Conservation (phyloP, 2,113 vertebrate species). For the Sceloporus undulatus region DNA sequence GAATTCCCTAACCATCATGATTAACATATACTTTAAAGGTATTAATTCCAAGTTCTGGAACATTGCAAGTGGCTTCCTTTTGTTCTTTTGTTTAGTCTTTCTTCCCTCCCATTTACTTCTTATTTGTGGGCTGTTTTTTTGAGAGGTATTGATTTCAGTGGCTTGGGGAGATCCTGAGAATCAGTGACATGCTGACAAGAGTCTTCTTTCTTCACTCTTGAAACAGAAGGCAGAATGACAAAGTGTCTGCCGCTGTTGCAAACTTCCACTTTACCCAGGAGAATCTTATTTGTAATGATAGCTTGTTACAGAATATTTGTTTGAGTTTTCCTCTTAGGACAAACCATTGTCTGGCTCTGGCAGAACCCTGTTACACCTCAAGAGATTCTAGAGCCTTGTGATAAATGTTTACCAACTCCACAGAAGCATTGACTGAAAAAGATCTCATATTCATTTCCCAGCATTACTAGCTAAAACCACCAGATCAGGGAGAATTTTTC, state of each 20-base stretch:
- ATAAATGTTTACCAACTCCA: neutral
- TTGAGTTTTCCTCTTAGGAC: neutral
- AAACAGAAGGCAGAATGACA: neutral
- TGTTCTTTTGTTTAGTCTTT: neutral
- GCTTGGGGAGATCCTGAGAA: neutral
- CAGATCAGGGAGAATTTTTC: neutral
- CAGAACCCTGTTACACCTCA: neutral
- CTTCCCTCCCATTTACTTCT: neutral
- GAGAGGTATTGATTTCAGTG: neutral
- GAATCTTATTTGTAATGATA: neutral
- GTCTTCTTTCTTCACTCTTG: neutral
- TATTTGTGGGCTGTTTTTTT: neutral
- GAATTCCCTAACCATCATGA: too few relatives aligned
- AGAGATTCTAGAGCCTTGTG: neutral
- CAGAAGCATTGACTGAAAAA: neutral
- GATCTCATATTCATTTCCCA: neutral
- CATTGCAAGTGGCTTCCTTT: too few relatives aligned
- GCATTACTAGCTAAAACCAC: neutral
- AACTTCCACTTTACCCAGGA: neutral
- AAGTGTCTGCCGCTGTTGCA: neutral
- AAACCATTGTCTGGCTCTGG: neutral
- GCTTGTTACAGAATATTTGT: neutral
- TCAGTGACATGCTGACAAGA: neutral
- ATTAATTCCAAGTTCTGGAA: too few relatives aligned
- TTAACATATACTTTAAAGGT: too few relatives aligned